A percentile compares a stretch with the other conserved stretches of the same genome.
Evolutionary conservation across 2,113 vertebrate genomes (phyloP).

Genomic region (Seriola rivoliana): DNA sequence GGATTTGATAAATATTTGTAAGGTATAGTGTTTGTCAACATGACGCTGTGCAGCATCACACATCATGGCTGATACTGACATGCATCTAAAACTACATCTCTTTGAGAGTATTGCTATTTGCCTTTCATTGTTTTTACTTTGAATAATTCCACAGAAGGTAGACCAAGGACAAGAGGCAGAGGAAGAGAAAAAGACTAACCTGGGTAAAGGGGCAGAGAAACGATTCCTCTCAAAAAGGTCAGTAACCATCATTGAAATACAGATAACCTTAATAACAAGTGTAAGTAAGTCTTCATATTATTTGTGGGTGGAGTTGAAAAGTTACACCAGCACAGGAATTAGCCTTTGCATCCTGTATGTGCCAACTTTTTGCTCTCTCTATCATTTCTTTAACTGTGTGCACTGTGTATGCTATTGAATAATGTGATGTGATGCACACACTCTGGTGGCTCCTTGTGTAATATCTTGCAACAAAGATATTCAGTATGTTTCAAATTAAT

Average conservation of each 20-base stretch:
- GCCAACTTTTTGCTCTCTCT: neutral
- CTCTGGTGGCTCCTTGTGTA: neutral
- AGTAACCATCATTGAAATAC: constrained; percentile 50
- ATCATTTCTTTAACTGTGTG: neutral
- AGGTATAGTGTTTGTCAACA: neutral
- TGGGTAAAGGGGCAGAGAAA: constrained; percentile 54
- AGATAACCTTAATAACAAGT: neutral
- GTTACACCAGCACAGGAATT: neutral
- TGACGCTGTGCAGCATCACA: too few relatives aligned
- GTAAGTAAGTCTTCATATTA: neutral
- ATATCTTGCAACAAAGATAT: neutral
- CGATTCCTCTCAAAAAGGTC: constrained; percentile 72
- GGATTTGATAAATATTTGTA: neutral
- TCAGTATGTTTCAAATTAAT: neutral
- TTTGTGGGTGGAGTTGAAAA: neutral
- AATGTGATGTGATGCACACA: neutral
- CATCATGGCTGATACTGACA: neutral
- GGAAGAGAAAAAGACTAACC: constrained; percentile 50
- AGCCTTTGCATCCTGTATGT: neutral
- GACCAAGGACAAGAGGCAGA: constrained; percentile 41
- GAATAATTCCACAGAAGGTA: constrained; percentile 63
- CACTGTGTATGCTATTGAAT: neutral
- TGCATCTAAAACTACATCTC: neutral
- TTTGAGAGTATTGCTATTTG: neutral
- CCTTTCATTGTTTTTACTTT: constrained; percentile 36